Percentiles rank a stretch among this genome's conserved stretches.
phyloP scores from a whole-genome alignment of 1,140 invertebrate species.

The Hylyphantes graminicola region DNA sequence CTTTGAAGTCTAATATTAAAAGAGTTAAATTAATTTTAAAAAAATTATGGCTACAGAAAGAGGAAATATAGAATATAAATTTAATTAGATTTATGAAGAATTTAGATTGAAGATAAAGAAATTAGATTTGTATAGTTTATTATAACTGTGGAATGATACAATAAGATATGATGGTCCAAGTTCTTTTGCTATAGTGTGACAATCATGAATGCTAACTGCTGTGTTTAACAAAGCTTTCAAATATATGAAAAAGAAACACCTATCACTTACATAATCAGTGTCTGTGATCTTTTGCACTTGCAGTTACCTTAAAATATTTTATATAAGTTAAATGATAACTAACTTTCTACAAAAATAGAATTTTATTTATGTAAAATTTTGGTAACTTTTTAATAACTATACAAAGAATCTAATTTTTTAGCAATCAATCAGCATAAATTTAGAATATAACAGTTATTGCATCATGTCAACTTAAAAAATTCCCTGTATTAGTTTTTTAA shows the following conservation, averaged over 20 bases:
- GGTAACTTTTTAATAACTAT: no score
- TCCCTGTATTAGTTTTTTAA: no score
- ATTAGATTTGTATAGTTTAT: conserved; percentile 48
- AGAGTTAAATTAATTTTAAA: background rate
- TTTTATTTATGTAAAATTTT: no score
- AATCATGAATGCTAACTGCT: conserved; percentile 53
- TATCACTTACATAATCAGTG: no score
- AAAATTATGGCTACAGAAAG: background rate
- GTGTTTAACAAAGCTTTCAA: background rate
- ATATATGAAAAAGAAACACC: no score
- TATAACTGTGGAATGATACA: conserved; percentile 29
- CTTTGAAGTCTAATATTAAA: background rate
- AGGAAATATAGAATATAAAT: conserved; percentile 21
- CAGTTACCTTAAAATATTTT: no score
- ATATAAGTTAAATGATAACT: no score
- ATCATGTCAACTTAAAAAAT: background rate
- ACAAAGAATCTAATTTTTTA: no score
- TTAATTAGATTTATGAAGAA: background rate
- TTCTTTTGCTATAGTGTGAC: conserved; percentile 53
- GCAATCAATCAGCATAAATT: background rate
- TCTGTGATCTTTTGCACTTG: no score
- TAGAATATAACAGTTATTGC: background rate
- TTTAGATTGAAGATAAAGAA: conserved; percentile 12
- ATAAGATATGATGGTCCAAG: conserved; percentile 38
- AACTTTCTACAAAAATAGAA: no score